These are phyloP conservation scores for Malurus melanocephalus DNA, from an alignment of 2,113 vertebrate species.

Conservation along the genomic window DNA sequence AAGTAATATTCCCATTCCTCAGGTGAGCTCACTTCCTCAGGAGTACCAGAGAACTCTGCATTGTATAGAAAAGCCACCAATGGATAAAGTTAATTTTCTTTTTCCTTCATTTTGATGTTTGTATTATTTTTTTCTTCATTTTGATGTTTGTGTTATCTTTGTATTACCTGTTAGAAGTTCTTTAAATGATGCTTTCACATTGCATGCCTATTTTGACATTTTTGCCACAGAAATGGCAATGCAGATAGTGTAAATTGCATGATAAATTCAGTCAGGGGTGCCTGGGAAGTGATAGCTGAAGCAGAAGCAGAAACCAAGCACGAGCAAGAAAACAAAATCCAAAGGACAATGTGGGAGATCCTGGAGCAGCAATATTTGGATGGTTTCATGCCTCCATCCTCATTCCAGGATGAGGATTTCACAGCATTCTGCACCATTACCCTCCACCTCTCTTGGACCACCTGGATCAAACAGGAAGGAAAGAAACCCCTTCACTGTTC, in stretches of 20 bases:
- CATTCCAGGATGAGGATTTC: background rate
- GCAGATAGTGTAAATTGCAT: background rate
- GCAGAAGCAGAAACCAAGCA: background rate
- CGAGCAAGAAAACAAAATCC: background rate
- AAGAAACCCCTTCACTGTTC: rapidly evolving
- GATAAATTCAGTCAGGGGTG: background rate
- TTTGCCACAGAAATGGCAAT: background rate
- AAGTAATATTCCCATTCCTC: background rate
- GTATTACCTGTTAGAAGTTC: background rate
- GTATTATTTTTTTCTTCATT: background rate
- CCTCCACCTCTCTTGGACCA: background rate
- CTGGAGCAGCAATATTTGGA: background rate
- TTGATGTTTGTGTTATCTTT: background rate
- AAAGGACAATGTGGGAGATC: background rate
- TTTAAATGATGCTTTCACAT: background rate
- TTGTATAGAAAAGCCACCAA: background rate
- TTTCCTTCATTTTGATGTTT: too few species aligned
- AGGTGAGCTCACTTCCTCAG: background rate
- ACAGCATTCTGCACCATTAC: background rate
- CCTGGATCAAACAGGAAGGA: background rate
- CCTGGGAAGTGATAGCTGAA: background rate
- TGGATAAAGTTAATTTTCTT: background rate
- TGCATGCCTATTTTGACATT: background rate
- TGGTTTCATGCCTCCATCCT: background rate
- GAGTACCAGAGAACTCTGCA: background rate